Percentiles rank a stretch among this genome's conserved stretches.
Evolutionary conservation across 1,140 invertebrate genomes (phyloP).

Genomic region (Brachystomella parvula): DNA sequence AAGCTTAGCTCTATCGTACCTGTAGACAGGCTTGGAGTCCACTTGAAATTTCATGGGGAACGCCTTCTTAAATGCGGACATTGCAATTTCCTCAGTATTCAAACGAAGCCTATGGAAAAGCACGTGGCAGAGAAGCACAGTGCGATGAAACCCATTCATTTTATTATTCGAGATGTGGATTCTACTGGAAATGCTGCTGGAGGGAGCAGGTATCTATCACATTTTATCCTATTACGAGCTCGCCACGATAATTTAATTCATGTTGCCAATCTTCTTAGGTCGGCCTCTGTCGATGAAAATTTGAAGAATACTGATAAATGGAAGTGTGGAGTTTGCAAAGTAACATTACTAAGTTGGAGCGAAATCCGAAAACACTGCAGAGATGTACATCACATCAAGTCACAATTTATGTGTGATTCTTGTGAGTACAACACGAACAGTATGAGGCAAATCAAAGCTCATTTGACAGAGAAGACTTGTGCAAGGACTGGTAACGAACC

Average conservation of each 20-base stretch:
- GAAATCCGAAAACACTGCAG: slow-evolving; percentile 53
- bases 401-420: slow-evolving; percentile 57
- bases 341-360: slow-evolving; percentile 51
- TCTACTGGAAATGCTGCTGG: slow-evolving; percentile 18
- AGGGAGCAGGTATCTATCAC: background rate
- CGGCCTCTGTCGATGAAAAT: slow-evolving; percentile 18
- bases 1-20: slow-evolving; percentile 42
- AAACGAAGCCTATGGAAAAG: slow-evolving; percentile 51
- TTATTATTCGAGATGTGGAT: slow-evolving; percentile 52
- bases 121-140: slow-evolving; percentile 57
- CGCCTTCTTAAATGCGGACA: slow-evolving; percentile 60
- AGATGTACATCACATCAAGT: slow-evolving; percentile 52
- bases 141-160: slow-evolving; percentile 48
- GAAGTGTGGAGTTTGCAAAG: slow-evolving; percentile 60
- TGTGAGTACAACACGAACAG: slow-evolving; percentile 54
- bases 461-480: slow-evolving; percentile 44
- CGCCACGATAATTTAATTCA: too few relatives aligned
- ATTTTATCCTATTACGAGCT: background rate
- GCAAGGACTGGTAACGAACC: background rate
- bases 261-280: slow-evolving; percentile 12
- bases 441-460: slow-evolving; percentile 51
- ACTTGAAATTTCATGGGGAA: slow-evolving; percentile 65
- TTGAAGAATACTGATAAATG: slow-evolving; percentile 44
- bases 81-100: slow-evolving; percentile 55
- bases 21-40: slow-evolving; percentile 54